Evolutionary conservation across 2,797 vertebrate species (phyloP).

Genomic region (Toxotes lorentzi): DNA sequence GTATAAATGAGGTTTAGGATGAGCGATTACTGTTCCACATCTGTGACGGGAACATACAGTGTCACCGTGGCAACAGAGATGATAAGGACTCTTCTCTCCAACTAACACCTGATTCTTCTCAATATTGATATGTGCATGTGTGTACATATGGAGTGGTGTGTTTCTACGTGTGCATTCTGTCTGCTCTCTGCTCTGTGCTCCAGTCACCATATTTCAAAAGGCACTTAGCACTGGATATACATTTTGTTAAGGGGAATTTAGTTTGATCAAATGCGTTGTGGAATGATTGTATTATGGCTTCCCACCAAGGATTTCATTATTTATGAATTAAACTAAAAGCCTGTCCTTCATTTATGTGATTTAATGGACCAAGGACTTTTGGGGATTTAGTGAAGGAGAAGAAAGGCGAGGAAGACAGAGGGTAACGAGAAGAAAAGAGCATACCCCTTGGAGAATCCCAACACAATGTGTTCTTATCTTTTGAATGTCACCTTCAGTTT

Average conservation of each 20-base stretch:
- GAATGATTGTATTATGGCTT: constrained; percentile 52
- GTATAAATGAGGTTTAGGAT: constrained; percentile 53
- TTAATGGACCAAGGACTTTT: constrained; percentile 73
- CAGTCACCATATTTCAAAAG: constrained; percentile 8
- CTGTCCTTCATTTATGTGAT: constrained; percentile 67
- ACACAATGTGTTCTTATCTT: constrained; percentile 72
- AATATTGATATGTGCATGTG: constrained; percentile 9
- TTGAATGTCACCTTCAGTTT: constrained; percentile 81
- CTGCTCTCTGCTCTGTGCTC: neutral
- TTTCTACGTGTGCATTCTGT: constrained; percentile 8
- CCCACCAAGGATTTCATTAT: constrained; percentile 67
- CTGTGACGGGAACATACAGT: constrained; percentile 53
- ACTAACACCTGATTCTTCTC: constrained; percentile 42
- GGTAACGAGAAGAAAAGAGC: constrained; percentile 57
- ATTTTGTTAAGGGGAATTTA: constrained; percentile 55
- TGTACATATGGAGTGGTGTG: neutral
- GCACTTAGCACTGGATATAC: constrained; percentile 17
- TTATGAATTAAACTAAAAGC: constrained; percentile 79
- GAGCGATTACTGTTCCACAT: constrained; percentile 49
- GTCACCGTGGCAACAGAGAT: constrained; percentile 50
- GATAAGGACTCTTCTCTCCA: constrained; percentile 29
- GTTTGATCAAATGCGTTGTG: constrained; percentile 57
- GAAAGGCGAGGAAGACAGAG: constrained; percentile 60
- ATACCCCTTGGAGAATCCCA: constrained; percentile 60
- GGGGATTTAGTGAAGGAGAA: constrained; percentile 68